Conservation (phyloP, 92 coral and sea anemone species). For the Epizoanthus stellaris region DNA sequence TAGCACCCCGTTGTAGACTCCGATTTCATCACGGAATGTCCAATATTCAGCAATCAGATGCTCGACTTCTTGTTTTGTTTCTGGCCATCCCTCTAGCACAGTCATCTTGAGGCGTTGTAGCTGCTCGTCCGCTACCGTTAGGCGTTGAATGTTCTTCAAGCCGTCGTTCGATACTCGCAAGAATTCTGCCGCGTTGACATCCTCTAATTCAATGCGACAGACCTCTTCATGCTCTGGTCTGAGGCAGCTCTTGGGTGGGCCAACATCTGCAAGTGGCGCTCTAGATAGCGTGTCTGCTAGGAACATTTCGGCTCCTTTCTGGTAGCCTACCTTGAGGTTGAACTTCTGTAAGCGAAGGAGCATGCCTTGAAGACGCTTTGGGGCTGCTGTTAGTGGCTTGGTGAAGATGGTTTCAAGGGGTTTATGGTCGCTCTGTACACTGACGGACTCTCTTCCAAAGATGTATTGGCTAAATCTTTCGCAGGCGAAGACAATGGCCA, state of each 20-base stretch:
- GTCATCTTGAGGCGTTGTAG: slow-evolving; percentile 31
- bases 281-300: slow-evolving; percentile 9
- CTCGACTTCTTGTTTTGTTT: background rate
- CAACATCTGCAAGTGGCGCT: background rate
- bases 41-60: background rate
- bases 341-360: too few species aligned
- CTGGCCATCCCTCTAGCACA: slow-evolving; percentile 24
- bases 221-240: slow-evolving; percentile 36
- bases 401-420: too few species aligned
- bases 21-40: too few species aligned
- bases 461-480: too few species aligned
- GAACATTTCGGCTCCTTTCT: too few species aligned
- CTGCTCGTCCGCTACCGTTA: slow-evolving; percentile 22
- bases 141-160: too few species aligned
- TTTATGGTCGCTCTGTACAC: too few species aligned
- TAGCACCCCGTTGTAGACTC: slow-evolving; percentile 22
- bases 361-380: background rate
- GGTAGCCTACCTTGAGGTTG: too few species aligned
- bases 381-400: background rate
- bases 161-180: too few species aligned
- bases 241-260: slow-evolving; percentile 4
- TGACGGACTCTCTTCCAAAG: too few species aligned
- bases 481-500: too few species aligned
- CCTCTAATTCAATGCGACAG: slow-evolving; percentile 28
- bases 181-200: slow-evolving; percentile 37